A percentile compares a stretch with the other conserved stretches of the same genome.
phyloP scores from a whole-genome alignment of 2,888 invertebrate genomes.

The Sphaeridia pumilis region DNA sequence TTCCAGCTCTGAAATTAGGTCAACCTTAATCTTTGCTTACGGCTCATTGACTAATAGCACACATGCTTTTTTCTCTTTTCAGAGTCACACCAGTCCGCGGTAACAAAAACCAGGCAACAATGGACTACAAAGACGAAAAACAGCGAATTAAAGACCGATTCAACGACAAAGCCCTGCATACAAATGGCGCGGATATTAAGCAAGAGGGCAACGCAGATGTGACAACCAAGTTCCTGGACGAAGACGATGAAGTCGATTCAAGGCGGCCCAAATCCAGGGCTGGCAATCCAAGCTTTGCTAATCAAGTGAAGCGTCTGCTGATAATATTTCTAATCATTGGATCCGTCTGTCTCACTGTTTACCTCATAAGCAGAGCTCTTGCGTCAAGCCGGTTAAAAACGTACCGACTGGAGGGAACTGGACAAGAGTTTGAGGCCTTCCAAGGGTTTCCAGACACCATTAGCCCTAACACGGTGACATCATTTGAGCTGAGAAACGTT shows the following conservation, averaged over 20 bases:
- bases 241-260: slow-evolving; percentile 12
- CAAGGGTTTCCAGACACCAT: not conserved
- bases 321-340: slow-evolving; percentile 6
- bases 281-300: not conserved
- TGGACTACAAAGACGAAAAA: slow-evolving; percentile 13
- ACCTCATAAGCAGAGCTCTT: slow-evolving; percentile 7
- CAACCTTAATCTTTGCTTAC: no score
- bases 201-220: not conserved
- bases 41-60: no score
- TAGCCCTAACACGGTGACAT: not conserved
- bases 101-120: no score
- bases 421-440: not conserved
- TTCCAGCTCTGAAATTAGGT: no score
- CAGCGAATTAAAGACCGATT: slow-evolving; percentile 10
- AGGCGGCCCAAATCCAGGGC: not conserved
- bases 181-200: not conserved
- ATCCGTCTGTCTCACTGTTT: slow-evolving; percentile 11
- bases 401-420: slow-evolving; percentile 5
- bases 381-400: slow-evolving; percentile 9
- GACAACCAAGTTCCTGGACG: slow-evolving; percentile 8
- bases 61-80: no score
- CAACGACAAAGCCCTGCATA: not conserved
- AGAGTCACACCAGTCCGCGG: no score
- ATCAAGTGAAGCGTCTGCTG: slow-evolving; percentile 1
- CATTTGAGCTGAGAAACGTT: slow-evolving; percentile 2